Evolutionary conservation across 2,888 invertebrate genomes (phyloP).

Genomic region (Catocala fraxini): DNA sequence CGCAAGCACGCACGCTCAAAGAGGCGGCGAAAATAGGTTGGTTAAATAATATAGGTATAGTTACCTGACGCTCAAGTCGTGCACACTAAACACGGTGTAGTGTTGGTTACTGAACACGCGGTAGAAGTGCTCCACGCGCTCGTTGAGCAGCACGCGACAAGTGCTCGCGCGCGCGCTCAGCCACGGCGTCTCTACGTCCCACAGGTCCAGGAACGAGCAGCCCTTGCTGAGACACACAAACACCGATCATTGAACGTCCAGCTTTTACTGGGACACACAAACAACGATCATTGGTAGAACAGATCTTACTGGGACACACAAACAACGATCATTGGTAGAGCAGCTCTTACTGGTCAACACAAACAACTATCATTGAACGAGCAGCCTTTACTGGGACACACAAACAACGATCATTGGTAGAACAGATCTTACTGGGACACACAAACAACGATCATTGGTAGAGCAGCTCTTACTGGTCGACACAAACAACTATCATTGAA

Average conservation of each 20-base stretch:
- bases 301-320: neutral
- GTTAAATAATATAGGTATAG: slow-evolving; percentile 15
- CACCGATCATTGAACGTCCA: too few relatives aligned
- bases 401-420: too few relatives aligned
- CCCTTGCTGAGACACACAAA: slow-evolving; percentile 44
- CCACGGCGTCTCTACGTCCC: slow-evolving; percentile 67
- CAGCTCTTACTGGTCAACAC: too few relatives aligned
- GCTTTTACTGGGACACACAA: slow-evolving; percentile 47
- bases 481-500: neutral
- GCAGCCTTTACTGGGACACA: too few relatives aligned
- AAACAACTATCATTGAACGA: too few relatives aligned
- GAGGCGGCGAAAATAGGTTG: too few relatives aligned
- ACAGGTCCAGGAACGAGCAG: slow-evolving; percentile 72
- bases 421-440: too few relatives aligned
- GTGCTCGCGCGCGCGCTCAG: slow-evolving; percentile 43
- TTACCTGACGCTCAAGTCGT: slow-evolving; percentile 76
- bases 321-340: neutral
- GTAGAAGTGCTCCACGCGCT: slow-evolving; percentile 71
- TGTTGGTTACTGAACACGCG: slow-evolving; percentile 69
- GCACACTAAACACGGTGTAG: slow-evolving; percentile 73
- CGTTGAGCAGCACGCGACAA: slow-evolving; percentile 66
- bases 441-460: too few relatives aligned
- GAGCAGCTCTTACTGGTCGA: slow-evolving; percentile 47
- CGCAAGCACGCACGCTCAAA: too few relatives aligned
- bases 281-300: neutral